Evolutionary conservation across 2,797 vertebrate species (phyloP).

Genomic region (Gephyroberyx darwinii): DNA sequence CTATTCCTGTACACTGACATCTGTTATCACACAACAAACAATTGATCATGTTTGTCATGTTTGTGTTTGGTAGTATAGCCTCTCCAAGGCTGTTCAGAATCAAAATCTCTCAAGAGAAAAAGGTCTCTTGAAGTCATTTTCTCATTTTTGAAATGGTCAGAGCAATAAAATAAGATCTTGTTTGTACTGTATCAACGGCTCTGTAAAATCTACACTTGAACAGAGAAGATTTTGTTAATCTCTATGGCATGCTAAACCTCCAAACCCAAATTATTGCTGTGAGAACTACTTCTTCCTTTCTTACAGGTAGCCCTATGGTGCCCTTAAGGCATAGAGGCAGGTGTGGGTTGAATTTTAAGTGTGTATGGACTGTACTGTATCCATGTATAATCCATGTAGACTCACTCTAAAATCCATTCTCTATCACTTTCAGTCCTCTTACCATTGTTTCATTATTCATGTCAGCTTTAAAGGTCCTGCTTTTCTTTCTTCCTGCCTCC

Average conservation of each 20-base stretch:
- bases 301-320: background rate
- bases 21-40: constrained; percentile 38
- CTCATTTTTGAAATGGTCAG: constrained; percentile 4
- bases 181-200: background rate
- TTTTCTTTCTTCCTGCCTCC: constrained; percentile 38
- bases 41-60: constrained; percentile 47
- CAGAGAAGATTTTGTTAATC: constrained; percentile 5
- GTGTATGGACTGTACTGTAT: constrained; percentile 39
- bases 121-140: background rate
- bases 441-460: constrained; percentile 42
- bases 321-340: constrained; percentile 28
- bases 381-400: constrained; percentile 42
- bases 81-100: constrained; percentile 14
- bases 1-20: constrained; percentile 24
- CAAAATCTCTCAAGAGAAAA: constrained; percentile 2
- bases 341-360: constrained; percentile 43
- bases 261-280: constrained; percentile 14
- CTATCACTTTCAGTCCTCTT: background rate
- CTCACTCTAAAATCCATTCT: constrained; percentile 26
- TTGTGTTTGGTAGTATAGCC: background rate
- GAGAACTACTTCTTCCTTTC: background rate
- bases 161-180: constrained; percentile 2
- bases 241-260: constrained; percentile 10
- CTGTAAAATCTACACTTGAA: constrained; percentile 17
- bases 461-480: constrained; percentile 8